Evolutionary conservation across 2,113 vertebrate genomes (phyloP).

Genomic region (Pipra filicauda): DNA sequence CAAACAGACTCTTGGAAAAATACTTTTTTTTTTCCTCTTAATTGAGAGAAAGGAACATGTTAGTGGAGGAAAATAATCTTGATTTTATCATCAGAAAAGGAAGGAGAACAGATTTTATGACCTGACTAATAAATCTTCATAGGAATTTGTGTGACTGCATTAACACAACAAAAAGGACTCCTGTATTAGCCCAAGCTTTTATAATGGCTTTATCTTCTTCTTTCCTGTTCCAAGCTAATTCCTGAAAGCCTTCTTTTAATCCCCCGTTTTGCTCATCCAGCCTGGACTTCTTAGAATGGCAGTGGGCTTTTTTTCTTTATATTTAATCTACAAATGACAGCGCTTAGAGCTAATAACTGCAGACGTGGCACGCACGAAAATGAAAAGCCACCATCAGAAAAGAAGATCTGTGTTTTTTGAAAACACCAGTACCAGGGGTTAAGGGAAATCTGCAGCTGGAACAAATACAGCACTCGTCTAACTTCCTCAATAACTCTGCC

Average conservation of each 20-base stretch:
- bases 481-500: slow-evolving; percentile 68
- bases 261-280: not conserved
- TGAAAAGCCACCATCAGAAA: slow-evolving; percentile 7
- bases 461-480: slow-evolving; percentile 54
- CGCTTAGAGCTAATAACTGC: not conserved
- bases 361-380: not conserved
- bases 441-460: slow-evolving; percentile 74
- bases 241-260: slow-evolving; percentile 32
- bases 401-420: not conserved
- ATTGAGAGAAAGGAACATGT: not conserved
- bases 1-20: not conserved
- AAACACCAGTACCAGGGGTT: slow-evolving; percentile 43
- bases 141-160: slow-evolving; percentile 18
- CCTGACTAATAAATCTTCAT: slow-evolving; percentile 41
- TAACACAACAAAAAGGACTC: slow-evolving; percentile 39
- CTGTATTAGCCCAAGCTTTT: slow-evolving; percentile 33
- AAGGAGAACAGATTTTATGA: not conserved
- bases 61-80: not conserved
- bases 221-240: slow-evolving; percentile 24
- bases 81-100: slow-evolving; percentile 9
- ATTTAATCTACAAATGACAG: not conserved
- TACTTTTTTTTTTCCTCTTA: not conserved
- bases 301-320: not conserved
- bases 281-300: not conserved
- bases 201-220: slow-evolving; percentile 32